A percentile compares a stretch with the other conserved stretches of the same genome.
Conservation (phyloP, 2,888 invertebrate species). For the Hoplodrina ambigua region DNA sequence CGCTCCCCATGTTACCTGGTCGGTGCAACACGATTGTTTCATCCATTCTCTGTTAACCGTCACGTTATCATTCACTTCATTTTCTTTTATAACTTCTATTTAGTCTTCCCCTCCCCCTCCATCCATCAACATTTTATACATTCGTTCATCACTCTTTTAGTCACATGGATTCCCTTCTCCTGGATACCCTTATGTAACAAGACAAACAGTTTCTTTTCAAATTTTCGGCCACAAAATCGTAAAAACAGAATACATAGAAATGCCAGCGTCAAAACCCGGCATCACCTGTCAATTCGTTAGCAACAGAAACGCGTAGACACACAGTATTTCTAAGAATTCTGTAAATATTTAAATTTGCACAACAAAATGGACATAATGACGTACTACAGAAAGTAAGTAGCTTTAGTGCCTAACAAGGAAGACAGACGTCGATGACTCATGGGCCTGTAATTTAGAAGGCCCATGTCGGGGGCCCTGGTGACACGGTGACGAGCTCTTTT, state of each 20-base stretch:
- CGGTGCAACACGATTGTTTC: neutral
- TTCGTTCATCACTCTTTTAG: neutral
- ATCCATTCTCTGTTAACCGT: too few species aligned
- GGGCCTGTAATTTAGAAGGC: conserved; percentile 58
- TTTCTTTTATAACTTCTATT: too few species aligned
- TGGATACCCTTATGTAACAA: neutral
- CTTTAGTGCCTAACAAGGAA: conserved; percentile 55
- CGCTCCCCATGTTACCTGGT: neutral
- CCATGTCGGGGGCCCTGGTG: conserved; percentile 42
- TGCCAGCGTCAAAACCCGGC: conserved; percentile 13
- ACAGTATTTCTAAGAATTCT: conserved; percentile 55
- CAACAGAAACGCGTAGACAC: conserved; percentile 38
- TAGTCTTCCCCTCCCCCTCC: too few species aligned
- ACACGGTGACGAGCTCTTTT: conserved; percentile 47
- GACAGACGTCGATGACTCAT: conserved; percentile 61
- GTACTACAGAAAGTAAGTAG: conserved; percentile 61
- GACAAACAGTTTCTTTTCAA: neutral
- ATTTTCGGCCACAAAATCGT: neutral
- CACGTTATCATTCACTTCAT: too few species aligned
- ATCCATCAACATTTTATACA: neutral
- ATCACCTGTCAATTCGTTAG: conserved; percentile 30
- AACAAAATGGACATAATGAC: conserved; percentile 61
- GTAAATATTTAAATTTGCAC: conserved; percentile 59
- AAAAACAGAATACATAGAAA: neutral
- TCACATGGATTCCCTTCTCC: too few species aligned